Evolutionary conservation across 2,113 vertebrate species (phyloP).

Genomic region (Tragelaphus strepsiceros): DNA sequence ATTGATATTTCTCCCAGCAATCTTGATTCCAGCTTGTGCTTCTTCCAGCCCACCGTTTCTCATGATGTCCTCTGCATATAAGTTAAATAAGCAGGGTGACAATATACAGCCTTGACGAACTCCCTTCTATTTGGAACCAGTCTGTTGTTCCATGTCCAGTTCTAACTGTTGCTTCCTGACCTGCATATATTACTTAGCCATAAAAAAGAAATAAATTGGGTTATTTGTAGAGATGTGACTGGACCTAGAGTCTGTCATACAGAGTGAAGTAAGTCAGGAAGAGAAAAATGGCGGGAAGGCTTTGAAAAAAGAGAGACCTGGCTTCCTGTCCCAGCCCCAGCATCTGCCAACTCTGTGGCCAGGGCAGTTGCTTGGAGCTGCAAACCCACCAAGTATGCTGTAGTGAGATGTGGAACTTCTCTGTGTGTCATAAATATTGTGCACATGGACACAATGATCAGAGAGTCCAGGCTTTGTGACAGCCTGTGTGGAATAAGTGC

Average conservation of each 20-base stretch:
- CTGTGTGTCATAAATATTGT: neutral
- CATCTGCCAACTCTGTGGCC: neutral
- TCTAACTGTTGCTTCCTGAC: too few relatives aligned
- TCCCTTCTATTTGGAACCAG: too few relatives aligned
- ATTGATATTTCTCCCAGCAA: too few relatives aligned
- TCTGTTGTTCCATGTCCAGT: too few relatives aligned
- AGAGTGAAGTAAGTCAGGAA: neutral
- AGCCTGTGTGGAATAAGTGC: fast-evolving
- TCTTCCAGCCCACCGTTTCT: too few relatives aligned
- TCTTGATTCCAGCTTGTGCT: too few relatives aligned
- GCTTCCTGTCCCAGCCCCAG: neutral
- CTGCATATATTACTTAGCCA: neutral
- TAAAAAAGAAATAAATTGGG: neutral
- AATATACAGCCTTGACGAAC: too few relatives aligned
- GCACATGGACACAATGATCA: neutral
- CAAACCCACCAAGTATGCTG: neutral
- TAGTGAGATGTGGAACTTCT: neutral
- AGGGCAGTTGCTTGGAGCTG: neutral
- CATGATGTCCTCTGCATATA: too few relatives aligned
- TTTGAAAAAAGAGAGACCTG: neutral
- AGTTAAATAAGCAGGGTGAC: too few relatives aligned
- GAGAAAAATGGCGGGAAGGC: neutral
- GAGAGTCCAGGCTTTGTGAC: neutral
- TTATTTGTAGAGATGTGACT: neutral
- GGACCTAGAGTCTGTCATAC: neutral